Evolutionary conservation across 2,797 vertebrate species (phyloP).

Genomic region (Antennarius maculatus): DNA sequence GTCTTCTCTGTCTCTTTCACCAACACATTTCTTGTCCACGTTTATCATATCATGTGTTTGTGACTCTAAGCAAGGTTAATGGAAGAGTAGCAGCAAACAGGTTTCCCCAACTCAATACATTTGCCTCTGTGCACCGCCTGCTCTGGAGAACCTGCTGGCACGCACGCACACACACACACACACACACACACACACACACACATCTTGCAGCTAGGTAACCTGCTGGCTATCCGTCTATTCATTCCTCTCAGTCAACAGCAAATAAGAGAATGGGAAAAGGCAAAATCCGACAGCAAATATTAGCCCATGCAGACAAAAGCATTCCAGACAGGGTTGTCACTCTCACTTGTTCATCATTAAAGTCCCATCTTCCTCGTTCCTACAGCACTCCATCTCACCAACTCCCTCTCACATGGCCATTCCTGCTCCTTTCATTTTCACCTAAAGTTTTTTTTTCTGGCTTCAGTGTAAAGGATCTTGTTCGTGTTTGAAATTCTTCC

Average conservation of each 20-base stretch:
- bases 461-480: conserved; percentile 9
- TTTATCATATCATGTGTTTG: conserved; percentile 39
- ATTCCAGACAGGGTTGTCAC: conserved; percentile 81
- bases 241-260: conserved; percentile 76
- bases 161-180: conserved; percentile 12
- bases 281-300: conserved; percentile 83
- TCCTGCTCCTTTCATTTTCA: conserved; percentile 53
- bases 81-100: conserved; percentile 35
- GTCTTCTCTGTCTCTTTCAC: conserved; percentile 20
- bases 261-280: conserved; percentile 73
- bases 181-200: conserved; percentile 25
- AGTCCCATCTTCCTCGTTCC: conserved; percentile 41
- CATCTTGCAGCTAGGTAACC: conserved; percentile 78
- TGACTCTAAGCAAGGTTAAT: conserved; percentile 28
- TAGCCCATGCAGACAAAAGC: conserved; percentile 79
- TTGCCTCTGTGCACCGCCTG: conserved; percentile 54
- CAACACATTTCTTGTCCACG: conserved; percentile 11
- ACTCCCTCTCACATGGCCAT: conserved; percentile 24
- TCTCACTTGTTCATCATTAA: conserved; percentile 72
- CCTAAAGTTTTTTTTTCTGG: conserved; percentile 48
- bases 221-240: conserved; percentile 74
- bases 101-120: conserved; percentile 26
- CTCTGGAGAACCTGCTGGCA: conserved; percentile 63
- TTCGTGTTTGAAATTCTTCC: conserved; percentile 10
- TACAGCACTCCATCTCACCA: neutral